phyloP scores from a whole-genome alignment of 2,113 vertebrate genomes.

The Oryzias celebensis region DNA sequence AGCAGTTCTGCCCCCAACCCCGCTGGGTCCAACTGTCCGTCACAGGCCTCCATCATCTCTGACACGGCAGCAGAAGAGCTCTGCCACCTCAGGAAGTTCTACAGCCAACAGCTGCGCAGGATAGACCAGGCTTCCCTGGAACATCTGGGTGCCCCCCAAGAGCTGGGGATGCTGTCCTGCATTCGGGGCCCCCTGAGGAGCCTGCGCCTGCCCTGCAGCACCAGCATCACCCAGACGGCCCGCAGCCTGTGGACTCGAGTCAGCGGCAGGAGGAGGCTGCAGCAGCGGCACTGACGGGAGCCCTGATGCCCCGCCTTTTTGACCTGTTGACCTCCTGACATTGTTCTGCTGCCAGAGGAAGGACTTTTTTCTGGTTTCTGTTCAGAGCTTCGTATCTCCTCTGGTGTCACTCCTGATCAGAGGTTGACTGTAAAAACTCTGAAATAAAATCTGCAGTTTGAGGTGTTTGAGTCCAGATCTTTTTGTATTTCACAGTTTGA shows the following conservation, averaged over 20 bases:
- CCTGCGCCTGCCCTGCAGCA: constrained; percentile 59
- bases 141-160: constrained; percentile 54
- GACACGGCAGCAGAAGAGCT: constrained; percentile 72
- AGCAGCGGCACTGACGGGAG: constrained; percentile 16
- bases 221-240: constrained; percentile 57
- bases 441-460: too few relatives aligned
- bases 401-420: too few relatives aligned
- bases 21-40: constrained; percentile 43
- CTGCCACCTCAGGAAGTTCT: constrained; percentile 65
- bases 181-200: constrained; percentile 72
- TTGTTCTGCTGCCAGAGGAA: too few relatives aligned
- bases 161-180: constrained; percentile 65
- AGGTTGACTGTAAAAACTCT: too few relatives aligned
- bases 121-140: constrained; percentile 78
- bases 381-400: too few relatives aligned
- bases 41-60: constrained; percentile 73
- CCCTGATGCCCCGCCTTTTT: not conserved
- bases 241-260: constrained; percentile 75
- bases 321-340: too few relatives aligned
- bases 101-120: constrained; percentile 65
- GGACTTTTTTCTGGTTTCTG: too few relatives aligned
- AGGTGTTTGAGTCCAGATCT: too few relatives aligned
- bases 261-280: constrained; percentile 62
- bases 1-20: not conserved
- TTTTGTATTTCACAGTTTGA: too few relatives aligned